A percentile compares a stretch with the other conserved stretches of the same genome.
These are phyloP conservation scores for Crotalus tigris DNA, from an alignment of 2,113 vertebrate genomes.

Conservation along the genomic window DNA sequence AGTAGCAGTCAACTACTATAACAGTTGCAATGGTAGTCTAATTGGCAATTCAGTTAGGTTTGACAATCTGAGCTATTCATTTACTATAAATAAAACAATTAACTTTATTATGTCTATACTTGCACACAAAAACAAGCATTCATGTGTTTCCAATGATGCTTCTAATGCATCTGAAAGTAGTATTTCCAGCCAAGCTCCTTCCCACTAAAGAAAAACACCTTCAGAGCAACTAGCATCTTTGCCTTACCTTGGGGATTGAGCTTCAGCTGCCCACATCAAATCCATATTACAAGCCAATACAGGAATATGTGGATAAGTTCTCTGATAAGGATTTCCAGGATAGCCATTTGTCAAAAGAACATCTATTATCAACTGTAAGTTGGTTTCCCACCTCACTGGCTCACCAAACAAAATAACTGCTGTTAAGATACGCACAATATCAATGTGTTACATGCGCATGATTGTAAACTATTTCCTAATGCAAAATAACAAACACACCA, in stretches of 20 bases:
- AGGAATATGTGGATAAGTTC: slow-evolving; percentile 73
- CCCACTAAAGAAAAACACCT: background rate
- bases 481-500: background rate
- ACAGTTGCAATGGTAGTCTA: background rate
- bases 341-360: slow-evolving; percentile 84
- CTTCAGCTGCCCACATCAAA: slow-evolving; percentile 88
- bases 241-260: slow-evolving; percentile 81
- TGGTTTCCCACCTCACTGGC: slow-evolving; percentile 88
- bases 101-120: background rate
- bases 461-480: background rate
- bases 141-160: background rate
- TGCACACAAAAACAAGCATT: background rate
- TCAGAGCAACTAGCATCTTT: accelerated
- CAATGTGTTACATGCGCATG: background rate
- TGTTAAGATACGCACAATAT: slow-evolving; percentile 34
- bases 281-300: slow-evolving; percentile 87
- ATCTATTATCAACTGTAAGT: slow-evolving; percentile 84
- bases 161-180: background rate
- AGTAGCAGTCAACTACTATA: background rate
- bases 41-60: background rate
- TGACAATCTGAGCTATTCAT: background rate
- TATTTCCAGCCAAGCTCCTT: background rate
- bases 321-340: slow-evolving; percentile 67
- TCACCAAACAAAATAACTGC: slow-evolving; percentile 87
- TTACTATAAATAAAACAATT: background rate